Base-by-base conservation (phyloP, 2,113 vertebrate species). In the Psittacula cyanocephala region DNA sequence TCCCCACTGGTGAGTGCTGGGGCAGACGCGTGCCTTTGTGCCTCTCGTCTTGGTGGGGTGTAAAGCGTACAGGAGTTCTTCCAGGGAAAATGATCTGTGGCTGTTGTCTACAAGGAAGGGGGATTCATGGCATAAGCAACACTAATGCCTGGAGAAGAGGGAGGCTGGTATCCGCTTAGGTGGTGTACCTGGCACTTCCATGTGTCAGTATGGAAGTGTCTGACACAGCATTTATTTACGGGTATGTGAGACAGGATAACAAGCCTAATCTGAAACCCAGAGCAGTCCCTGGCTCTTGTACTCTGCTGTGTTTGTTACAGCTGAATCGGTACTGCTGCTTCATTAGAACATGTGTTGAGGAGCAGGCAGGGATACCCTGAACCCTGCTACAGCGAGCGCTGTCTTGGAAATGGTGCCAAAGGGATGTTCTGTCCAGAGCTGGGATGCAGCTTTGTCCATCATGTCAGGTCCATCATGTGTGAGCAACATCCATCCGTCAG, bases 1-100 rank as follows among this genome's bases (percentile, higher is more conserved):
- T 85, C 97, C 8, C 98, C 98, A 0, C 74, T 99, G 98, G 99
- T 99, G 90, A 98, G 98, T 81, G 47, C 44, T 3, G 4, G 50
- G 70, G 62, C 13, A 50, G 31, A 37, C 3, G 10, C 7, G 41
- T n/a, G 31, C 33, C 59, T 50, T 67, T 7, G 22, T 27, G 43
- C 0, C 0, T 3, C 31, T 70, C 33, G 1, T 31, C 20, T 74
- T 67, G 71, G 7, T 10, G 37, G 44, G 46, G 24, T 0, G 0
- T 2, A 3, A 55, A 20, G 10, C 2, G 2, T 18, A 6, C 31
- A 27, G 35, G 49, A 46, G 29, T 43, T 19, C 28, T 77, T 62
- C 8, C 43, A 27, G 35, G 22, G 13, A 33, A 50, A 41, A 35
- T 35, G 25, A 20, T 8, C 3, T 5, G 2, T 18, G 49, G 6